Evolutionary conservation across 2,113 vertebrate genomes (phyloP).

Genomic region (Malurus melanocephalus): DNA sequence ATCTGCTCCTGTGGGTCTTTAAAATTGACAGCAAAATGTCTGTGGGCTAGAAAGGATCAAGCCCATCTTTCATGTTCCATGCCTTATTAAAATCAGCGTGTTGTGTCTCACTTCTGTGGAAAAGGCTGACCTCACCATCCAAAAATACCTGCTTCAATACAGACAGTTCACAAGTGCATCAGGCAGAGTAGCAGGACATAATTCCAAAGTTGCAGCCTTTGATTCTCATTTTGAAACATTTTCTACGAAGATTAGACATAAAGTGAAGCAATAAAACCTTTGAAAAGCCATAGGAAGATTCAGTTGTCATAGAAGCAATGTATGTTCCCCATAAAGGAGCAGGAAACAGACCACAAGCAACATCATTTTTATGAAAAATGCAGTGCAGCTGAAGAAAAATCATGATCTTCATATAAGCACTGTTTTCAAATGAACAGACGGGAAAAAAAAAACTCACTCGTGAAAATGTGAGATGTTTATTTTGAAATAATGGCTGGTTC

Average conservation of each 20-base stretch:
- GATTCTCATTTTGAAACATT: background rate
- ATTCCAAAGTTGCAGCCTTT: background rate
- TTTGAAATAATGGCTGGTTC: background rate
- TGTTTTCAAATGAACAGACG: slow-evolving; percentile 10
- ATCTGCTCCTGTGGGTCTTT: background rate
- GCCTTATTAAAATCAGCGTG: background rate
- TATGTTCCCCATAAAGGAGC: background rate
- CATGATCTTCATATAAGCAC: background rate
- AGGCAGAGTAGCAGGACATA: background rate
- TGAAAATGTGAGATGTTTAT: background rate
- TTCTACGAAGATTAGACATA: background rate
- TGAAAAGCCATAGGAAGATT: background rate
- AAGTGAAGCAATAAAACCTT: background rate
- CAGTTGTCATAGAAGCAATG: background rate
- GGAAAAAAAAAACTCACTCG: background rate
- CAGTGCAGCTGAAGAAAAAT: background rate
- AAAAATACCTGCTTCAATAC: background rate
- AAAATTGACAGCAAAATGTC: background rate
- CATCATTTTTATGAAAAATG: background rate
- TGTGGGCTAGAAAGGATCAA: background rate
- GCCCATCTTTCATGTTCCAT: background rate
- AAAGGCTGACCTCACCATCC: background rate
- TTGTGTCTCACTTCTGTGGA: background rate
- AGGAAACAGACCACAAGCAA: background rate
- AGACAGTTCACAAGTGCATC: background rate